Conservation (phyloP, 2,888 invertebrate species). For the Atrina japonica region DNA sequence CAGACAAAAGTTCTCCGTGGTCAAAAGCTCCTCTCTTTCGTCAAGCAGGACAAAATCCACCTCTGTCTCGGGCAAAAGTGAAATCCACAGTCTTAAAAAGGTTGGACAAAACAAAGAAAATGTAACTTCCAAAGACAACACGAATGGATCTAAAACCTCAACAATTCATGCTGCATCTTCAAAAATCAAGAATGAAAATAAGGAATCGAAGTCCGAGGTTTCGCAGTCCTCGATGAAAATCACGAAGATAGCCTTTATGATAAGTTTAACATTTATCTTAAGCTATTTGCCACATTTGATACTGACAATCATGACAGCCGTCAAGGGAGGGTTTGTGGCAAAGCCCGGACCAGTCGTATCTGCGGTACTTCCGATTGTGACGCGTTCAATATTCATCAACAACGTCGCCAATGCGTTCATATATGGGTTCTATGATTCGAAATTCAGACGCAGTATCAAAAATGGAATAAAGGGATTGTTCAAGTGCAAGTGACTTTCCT, state of each 20-base stretch:
- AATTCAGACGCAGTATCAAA: constrained; percentile 9
- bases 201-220: too few species aligned
- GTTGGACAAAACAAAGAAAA: too few species aligned
- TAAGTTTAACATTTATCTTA: constrained; percentile 31
- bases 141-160: too few species aligned
- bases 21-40: constrained; percentile 1
- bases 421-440: constrained; percentile 36
- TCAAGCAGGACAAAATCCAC: constrained; percentile 6
- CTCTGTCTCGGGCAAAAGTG: background rate
- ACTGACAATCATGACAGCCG: constrained; percentile 23
- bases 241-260: constrained; percentile 33
- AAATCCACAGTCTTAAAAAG: too few species aligned
- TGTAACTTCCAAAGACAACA: too few species aligned
- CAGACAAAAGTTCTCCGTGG: constrained; percentile 12
- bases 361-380: constrained; percentile 40
- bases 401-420: constrained; percentile 38
- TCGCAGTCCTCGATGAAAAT: constrained; percentile 21
- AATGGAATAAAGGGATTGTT: too few species aligned
- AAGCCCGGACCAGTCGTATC: constrained; percentile 37
- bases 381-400: constrained; percentile 39
- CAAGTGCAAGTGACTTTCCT: too few species aligned
- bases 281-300: constrained; percentile 38
- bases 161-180: too few species aligned
- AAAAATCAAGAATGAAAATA: too few species aligned
- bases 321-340: constrained; percentile 33